These are phyloP conservation scores for Melipona quadrifasciata DNA, from an alignment of 1,140 invertebrate species.

Conservation along the genomic window DNA sequence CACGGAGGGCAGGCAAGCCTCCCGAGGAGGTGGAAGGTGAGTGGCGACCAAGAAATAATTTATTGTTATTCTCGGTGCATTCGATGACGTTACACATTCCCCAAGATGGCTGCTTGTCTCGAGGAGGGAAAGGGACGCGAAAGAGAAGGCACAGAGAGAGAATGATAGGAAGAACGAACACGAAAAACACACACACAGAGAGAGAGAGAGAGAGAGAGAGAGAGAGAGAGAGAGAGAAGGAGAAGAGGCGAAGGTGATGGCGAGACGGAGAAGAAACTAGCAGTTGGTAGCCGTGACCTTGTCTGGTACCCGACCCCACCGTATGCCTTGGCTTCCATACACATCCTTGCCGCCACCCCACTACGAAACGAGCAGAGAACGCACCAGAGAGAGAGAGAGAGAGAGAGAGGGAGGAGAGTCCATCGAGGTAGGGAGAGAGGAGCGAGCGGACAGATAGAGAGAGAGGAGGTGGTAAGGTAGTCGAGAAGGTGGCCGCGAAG, in stretches of 20 bases:
- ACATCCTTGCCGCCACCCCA: constrained; percentile 59
- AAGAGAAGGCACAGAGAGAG: background rate
- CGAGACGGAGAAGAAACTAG: constrained; percentile 44
- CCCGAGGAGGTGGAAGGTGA: constrained; percentile 48
- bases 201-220: background rate
- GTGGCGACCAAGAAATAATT: constrained; percentile 62
- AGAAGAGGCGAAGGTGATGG: background rate
- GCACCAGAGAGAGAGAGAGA: constrained; percentile 5
- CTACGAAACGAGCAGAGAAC: constrained; percentile 20
- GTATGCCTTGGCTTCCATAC: constrained; percentile 65
- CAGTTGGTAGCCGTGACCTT: constrained; percentile 77
- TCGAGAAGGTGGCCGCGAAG: constrained; percentile 27
- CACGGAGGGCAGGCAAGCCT: background rate
- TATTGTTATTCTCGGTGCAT: constrained; percentile 70
- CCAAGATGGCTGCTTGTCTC: constrained; percentile 65
- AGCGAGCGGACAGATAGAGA: background rate
- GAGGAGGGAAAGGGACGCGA: constrained; percentile 5
- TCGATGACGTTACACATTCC: constrained; percentile 67
- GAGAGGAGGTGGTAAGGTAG: constrained; percentile 13
- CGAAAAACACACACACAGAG: background rate
- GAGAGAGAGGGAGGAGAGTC: constrained; percentile 6
- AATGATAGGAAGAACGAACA: constrained; percentile 1
- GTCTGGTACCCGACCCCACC: constrained; percentile 72
- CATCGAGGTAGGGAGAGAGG: constrained; percentile 31
- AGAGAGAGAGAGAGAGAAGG: background rate